These are phyloP conservation scores for Neogobius melanostomus DNA, from an alignment of 2,113 vertebrate species.

Conservation along the genomic window DNA sequence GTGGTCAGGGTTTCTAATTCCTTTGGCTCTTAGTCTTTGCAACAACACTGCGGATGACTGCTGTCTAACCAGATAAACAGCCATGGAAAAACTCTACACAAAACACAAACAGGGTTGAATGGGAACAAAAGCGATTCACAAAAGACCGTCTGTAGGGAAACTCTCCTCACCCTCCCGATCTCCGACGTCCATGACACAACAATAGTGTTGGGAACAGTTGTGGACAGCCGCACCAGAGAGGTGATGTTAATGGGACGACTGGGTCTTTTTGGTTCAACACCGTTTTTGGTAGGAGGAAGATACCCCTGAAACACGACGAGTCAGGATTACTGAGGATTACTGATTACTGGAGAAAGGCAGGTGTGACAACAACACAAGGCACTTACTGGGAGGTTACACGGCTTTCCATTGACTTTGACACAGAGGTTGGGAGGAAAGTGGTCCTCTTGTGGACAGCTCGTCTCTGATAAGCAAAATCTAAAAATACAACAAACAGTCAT, in stretches of 20 bases:
- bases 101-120: slow-evolving; percentile 27
- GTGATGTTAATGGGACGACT: slow-evolving; percentile 99
- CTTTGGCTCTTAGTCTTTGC: slow-evolving; percentile 95
- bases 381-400: slow-evolving; percentile 97
- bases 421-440: slow-evolving; percentile 98
- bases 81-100: slow-evolving; percentile 95
- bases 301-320: slow-evolving; percentile 83
- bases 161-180: slow-evolving; percentile 89
- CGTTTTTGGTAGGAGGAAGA: slow-evolving; percentile 99
- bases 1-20: slow-evolving; percentile 97
- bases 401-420: slow-evolving; percentile 97
- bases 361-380: background rate
- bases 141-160: background rate
- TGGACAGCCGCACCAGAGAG: slow-evolving; percentile 93
- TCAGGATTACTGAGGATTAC: background rate
- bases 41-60: slow-evolving; percentile 93
- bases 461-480: slow-evolving; percentile 99
- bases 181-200: slow-evolving; percentile 98
- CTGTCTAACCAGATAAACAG: slow-evolving; percentile 96
- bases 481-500: slow-evolving; percentile 22
- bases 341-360: background rate
- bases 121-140: slow-evolving; percentile 13
- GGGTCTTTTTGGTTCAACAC: slow-evolving; percentile 98
- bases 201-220: slow-evolving; percentile 97
- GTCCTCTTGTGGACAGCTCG: slow-evolving; percentile 99